phyloP scores from a whole-genome alignment of 2,888 invertebrate genomes.

The Acleris holmiana region DNA sequence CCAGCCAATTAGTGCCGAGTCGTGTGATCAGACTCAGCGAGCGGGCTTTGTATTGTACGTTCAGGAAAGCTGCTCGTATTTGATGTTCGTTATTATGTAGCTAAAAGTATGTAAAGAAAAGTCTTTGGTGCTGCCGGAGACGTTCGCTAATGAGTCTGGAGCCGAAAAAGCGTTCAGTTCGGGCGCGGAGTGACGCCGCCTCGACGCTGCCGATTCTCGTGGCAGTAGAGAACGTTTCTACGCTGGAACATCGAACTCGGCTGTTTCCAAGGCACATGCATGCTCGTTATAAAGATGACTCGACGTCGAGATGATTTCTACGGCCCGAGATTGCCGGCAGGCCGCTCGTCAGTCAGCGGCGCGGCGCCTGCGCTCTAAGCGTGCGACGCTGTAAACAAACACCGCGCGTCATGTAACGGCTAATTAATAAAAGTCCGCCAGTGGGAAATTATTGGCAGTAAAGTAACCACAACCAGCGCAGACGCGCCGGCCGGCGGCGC shows the following conservation, averaged over 20 bases:
- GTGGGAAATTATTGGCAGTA: slow-evolving; percentile 16
- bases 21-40: too few species aligned
- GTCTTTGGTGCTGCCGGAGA: slow-evolving; percentile 1
- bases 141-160: slow-evolving; percentile 13
- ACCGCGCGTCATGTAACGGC: slow-evolving; percentile 22
- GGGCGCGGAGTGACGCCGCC: slow-evolving; percentile 14
- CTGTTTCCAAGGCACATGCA: too few species aligned
- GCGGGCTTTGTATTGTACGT: too few species aligned
- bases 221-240: too few species aligned
- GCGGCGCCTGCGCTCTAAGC: slow-evolving; percentile 5
- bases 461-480: slow-evolving; percentile 2
- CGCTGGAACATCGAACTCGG: too few species aligned
- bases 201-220: background rate
- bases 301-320: too few species aligned
- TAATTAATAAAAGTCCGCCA: slow-evolving; percentile 31
- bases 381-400: background rate
- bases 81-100: too few species aligned
- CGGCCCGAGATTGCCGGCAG: background rate
- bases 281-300: too few species aligned
- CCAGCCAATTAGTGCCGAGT: too few species aligned
- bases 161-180: slow-evolving; percentile 3
- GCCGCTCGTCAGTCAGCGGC: slow-evolving; percentile 11
- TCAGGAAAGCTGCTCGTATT: too few species aligned
- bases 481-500: background rate
- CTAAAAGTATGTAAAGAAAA: too few species aligned